phyloP scores from a whole-genome alignment of 2,888 invertebrate species.

The Diadromus collaris region DNA sequence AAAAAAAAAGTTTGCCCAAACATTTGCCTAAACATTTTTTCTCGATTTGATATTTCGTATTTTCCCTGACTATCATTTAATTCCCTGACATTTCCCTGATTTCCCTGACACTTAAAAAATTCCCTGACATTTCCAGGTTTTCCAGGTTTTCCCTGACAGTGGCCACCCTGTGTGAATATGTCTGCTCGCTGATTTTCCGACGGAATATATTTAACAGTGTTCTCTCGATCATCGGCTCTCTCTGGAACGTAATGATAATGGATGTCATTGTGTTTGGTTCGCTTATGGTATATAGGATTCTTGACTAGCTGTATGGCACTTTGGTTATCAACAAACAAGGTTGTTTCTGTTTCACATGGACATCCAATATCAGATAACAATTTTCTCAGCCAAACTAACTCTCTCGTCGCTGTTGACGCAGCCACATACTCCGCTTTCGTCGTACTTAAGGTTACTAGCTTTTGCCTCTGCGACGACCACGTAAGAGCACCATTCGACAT shows the following conservation, averaged over 20 bases:
- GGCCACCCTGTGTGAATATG: no score
- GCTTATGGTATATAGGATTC: conserved; percentile 27
- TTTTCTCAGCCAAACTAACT: conserved; percentile 22
- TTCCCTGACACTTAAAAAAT: no score
- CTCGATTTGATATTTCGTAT: no score
- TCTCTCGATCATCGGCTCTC: neutral
- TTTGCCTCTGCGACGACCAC: conserved; percentile 63
- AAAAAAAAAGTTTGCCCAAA: no score
- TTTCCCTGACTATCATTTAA: no score
- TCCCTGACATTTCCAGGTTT: no score
- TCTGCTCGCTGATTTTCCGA: conserved; percentile 22
- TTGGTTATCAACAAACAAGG: conserved; percentile 28
- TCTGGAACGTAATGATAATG: conserved; percentile 11
- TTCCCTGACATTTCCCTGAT: no score
- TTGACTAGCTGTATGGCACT: conserved; percentile 15
- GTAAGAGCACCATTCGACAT: conserved; percentile 50
- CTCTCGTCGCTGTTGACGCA: conserved; percentile 11
- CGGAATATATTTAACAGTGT: neutral
- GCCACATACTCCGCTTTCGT: conserved; percentile 37
- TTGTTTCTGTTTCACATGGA: neutral
- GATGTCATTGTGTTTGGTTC: conserved; percentile 36
- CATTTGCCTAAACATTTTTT: no score
- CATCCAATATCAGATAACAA: neutral
- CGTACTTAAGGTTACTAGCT: conserved; percentile 43
- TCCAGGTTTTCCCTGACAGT: no score